These are phyloP conservation scores for Zaprionus davidi DNA, from an alignment of 1,140 invertebrate genomes.

Conservation along the genomic window DNA sequence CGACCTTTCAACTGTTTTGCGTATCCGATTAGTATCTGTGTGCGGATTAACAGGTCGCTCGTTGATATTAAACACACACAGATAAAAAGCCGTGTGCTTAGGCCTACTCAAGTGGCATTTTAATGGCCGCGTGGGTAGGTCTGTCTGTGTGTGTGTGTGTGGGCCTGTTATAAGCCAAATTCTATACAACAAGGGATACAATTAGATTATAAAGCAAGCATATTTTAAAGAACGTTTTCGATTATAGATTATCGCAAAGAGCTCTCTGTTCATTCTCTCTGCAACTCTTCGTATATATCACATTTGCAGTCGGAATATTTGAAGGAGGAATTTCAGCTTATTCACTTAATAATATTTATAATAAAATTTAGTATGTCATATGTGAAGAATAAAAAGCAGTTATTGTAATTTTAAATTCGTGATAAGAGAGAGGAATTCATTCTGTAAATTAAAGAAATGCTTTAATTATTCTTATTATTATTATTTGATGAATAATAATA, in stretches of 20 bases:
- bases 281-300: too few relatives aligned
- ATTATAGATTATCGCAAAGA: not conserved
- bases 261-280: too few relatives aligned
- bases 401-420: too few relatives aligned
- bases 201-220: not conserved
- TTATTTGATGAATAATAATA: too few relatives aligned
- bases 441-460: too few relatives aligned
- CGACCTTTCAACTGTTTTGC: constrained; percentile 47
- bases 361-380: too few relatives aligned
- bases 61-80: constrained; percentile 13
- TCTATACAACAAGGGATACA: not conserved
- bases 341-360: too few relatives aligned
- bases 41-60: constrained; percentile 41
- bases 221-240: not conserved
- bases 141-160: not conserved
- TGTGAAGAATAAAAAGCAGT: too few relatives aligned
- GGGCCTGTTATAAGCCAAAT: not conserved
- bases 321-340: too few relatives aligned
- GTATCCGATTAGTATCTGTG: constrained; percentile 34
- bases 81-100: constrained; percentile 27
- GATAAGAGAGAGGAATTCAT: too few relatives aligned
- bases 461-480: too few relatives aligned
- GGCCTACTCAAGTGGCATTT: constrained; percentile 38
- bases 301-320: too few relatives aligned
- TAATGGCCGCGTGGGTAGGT: constrained; percentile 19